Conservation (phyloP, 2,888 invertebrate species). For the Ctenicera cuprea region DNA sequence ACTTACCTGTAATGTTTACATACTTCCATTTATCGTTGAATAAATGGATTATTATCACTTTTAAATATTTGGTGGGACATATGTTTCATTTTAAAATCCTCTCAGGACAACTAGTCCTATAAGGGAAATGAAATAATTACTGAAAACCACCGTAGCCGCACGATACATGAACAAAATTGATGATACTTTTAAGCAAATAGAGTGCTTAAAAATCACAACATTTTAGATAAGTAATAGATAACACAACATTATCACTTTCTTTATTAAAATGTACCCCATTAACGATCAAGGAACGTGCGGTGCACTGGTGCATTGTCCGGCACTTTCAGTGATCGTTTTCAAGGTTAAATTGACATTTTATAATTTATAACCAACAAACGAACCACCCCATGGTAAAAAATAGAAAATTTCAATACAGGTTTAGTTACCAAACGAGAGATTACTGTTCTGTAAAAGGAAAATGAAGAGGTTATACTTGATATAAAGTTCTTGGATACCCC, state of each 20-base stretch:
- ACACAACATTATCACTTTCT: background rate
- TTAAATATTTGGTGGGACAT: background rate
- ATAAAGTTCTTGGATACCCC: no score
- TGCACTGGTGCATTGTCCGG: slow-evolving; percentile 23
- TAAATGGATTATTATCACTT: slow-evolving; percentile 10
- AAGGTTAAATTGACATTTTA: slow-evolving; percentile 26
- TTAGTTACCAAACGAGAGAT: background rate
- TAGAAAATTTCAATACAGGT: background rate
- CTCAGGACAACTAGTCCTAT: no score
- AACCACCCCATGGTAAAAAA: slow-evolving; percentile 6
- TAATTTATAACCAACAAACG: slow-evolving; percentile 8
- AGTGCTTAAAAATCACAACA: no score
- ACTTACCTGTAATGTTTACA: slow-evolving; percentile 2
- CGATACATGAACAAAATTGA: no score
- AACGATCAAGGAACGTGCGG: background rate
- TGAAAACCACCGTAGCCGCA: no score
- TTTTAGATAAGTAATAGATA: no score
- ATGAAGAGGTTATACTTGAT: background rate
- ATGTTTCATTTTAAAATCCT: slow-evolving; percentile 13
- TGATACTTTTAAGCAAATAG: no score
- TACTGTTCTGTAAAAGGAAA: slow-evolving; percentile 5
- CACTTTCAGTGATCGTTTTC: slow-evolving; percentile 26
- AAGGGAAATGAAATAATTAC: no score
- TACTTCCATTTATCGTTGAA: slow-evolving; percentile 20
- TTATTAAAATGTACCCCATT: background rate